Conservation (phyloP, 2,113 vertebrate species). For the Nycticorax nycticorax region DNA sequence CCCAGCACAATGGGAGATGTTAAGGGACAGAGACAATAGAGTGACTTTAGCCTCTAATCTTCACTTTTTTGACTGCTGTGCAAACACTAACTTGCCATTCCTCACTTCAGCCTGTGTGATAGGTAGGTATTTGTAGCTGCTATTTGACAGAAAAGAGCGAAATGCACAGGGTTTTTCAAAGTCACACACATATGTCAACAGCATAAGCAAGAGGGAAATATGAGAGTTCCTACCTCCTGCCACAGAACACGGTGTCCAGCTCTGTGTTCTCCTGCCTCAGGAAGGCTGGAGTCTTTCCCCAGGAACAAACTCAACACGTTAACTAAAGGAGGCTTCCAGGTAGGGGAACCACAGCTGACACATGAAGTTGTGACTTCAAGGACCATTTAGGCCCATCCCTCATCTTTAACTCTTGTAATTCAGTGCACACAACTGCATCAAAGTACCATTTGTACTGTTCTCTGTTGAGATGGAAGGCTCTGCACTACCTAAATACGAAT, state of each 20-base stretch:
- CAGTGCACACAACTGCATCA: not conserved
- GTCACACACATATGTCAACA: not conserved
- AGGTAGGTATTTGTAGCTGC: not conserved
- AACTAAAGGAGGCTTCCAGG: not conserved
- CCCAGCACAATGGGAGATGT: not conserved
- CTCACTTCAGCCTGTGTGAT: not conserved
- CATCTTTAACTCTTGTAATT: not conserved
- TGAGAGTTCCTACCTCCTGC: not conserved
- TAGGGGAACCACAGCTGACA: not conserved
- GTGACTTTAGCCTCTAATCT: not conserved
- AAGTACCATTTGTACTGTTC: not conserved
- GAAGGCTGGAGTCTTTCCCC: not conserved
- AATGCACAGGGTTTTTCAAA: not conserved
- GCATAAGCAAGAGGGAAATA: not conserved
- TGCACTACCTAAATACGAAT: not conserved
- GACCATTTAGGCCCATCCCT: not conserved
- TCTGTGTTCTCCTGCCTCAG: not conserved
- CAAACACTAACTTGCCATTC: not conserved
- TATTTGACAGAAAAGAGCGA: not conserved
- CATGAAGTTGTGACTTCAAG: not conserved
- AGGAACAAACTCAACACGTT: not conserved
- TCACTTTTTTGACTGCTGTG: not conserved
- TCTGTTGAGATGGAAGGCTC: not conserved
- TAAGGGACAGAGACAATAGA: not conserved
- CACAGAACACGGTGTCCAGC: not conserved